Conservation (phyloP, 2,113 vertebrate genomes). For the Donacobius atricapilla region DNA sequence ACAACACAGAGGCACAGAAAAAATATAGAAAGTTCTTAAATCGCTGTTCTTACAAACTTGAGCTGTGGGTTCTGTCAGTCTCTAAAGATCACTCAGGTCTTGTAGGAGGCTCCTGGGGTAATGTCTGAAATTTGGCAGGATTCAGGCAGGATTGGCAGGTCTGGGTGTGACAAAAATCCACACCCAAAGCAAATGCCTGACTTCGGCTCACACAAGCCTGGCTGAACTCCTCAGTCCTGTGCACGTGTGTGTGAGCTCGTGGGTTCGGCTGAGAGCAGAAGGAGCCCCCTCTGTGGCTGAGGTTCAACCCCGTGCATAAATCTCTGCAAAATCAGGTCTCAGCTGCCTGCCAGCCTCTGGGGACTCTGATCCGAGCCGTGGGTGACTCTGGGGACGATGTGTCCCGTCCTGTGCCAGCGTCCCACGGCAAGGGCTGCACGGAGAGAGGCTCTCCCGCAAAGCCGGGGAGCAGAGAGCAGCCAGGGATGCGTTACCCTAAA, state of each 20-base stretch:
- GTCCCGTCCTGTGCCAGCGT: background rate
- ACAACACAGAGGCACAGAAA: background rate
- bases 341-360: background rate
- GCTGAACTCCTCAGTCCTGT: background rate
- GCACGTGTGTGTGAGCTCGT: accelerated
- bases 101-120: background rate
- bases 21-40: background rate
- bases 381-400: accelerated
- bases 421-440: accelerated
- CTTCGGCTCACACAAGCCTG: background rate
- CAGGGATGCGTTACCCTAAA: background rate
- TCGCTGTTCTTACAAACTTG: accelerated
- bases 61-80: background rate
- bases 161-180: background rate
- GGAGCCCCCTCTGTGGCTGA: background rate
- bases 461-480: background rate
- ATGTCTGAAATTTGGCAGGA: accelerated
- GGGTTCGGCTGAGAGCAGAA: background rate
- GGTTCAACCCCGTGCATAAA: background rate
- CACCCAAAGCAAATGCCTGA: background rate
- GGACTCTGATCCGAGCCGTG: accelerated
- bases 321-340: background rate
- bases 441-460: background rate
- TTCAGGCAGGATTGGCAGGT: background rate
- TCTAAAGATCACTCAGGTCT: background rate